Conservation (phyloP, 2,797 vertebrate species). For the Clarias pachynema region DNA sequence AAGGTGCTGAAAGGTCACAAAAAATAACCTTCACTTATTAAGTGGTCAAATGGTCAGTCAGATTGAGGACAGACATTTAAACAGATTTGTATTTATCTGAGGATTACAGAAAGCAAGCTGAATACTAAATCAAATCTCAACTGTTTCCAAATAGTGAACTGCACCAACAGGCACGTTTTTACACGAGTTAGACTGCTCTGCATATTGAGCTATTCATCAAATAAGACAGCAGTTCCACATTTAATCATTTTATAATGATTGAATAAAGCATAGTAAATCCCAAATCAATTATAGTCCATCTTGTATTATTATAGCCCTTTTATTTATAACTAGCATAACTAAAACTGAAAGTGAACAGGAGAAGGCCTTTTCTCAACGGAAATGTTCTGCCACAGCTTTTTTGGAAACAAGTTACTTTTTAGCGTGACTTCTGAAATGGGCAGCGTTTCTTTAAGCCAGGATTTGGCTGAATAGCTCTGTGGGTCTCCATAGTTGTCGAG, state of each 20-base stretch:
- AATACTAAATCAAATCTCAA: background rate
- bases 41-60: background rate
- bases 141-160: background rate
- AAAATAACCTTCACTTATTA: background rate
- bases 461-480: conserved; percentile 81
- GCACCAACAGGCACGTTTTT: background rate
- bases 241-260: too few relatives aligned
- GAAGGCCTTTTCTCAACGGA: conserved; percentile 23
- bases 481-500: conserved; percentile 82
- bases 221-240: background rate
- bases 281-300: background rate
- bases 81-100: background rate
- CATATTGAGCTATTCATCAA: background rate
- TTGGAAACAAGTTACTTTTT: conserved; percentile 65
- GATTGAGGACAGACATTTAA: background rate
- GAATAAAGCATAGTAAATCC: background rate
- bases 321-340: background rate
- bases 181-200: background rate
- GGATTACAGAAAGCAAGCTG: background rate
- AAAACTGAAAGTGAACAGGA: background rate
- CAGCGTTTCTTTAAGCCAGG: conserved; percentile 75
- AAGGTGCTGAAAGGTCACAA: background rate
- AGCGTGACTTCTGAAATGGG: conserved; percentile 70
- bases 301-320: background rate
- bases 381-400: conserved; percentile 58